A percentile compares a stretch with the other conserved stretches of the same genome.
Evolutionary conservation across 2,113 vertebrate species (phyloP).

Genomic region (Hypanus sabinus): DNA sequence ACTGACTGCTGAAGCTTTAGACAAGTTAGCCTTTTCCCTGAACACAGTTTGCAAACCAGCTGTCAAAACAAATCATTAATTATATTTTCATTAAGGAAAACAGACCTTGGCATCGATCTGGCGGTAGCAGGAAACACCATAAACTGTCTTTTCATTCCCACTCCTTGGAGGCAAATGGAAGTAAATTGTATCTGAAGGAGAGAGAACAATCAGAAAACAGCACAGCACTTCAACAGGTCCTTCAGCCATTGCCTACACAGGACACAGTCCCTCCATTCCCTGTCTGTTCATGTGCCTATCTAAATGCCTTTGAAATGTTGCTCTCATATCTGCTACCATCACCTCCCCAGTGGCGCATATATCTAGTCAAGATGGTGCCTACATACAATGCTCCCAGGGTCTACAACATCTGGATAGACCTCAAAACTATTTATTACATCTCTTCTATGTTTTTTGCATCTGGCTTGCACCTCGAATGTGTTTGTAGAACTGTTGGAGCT

Average conservation of each 20-base stretch:
- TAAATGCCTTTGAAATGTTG: no score
- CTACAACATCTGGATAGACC: no score
- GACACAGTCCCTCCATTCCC: background rate
- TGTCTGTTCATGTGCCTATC: no score
- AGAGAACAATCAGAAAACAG: constrained; percentile 5
- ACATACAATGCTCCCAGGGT: no score
- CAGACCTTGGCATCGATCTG: constrained; percentile 95
- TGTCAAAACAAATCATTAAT: background rate
- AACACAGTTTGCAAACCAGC: background rate
- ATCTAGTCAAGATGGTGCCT: background rate
- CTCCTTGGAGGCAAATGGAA: constrained; percentile 85
- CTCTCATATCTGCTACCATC: background rate
- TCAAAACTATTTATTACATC: no score
- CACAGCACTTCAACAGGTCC: background rate
- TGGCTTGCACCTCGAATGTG: no score
- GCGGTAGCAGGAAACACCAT: constrained; percentile 91
- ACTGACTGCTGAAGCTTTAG: background rate
- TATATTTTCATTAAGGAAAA: constrained; percentile 18
- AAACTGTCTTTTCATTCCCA: constrained; percentile 75
- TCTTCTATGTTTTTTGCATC: no score
- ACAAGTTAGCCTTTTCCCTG: background rate
- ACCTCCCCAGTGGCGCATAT: background rate
- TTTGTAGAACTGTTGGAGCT: no score
- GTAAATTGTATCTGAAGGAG: constrained; percentile 77
- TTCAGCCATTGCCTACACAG: background rate